phyloP scores from a whole-genome alignment of 2,888 invertebrate genomes.

The Lithophane socia region DNA sequence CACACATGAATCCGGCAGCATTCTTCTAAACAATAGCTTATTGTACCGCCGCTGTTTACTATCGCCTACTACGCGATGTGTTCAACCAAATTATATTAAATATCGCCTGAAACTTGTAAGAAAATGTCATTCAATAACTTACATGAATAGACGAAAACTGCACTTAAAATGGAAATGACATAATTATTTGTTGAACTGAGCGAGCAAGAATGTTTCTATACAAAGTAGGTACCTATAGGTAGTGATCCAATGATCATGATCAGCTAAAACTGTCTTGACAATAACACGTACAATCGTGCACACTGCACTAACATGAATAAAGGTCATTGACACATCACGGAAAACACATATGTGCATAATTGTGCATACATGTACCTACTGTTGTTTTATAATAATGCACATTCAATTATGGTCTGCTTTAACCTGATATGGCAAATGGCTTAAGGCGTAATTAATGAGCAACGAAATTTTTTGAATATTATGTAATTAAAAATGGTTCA shows the following conservation, averaged over 20 bases:
- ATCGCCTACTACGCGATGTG: constrained; percentile 49
- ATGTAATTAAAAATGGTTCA: background rate
- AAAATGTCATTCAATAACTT: constrained; percentile 57
- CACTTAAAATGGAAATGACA: constrained; percentile 49
- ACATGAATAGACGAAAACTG: constrained; percentile 40
- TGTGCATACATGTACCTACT: constrained; percentile 38
- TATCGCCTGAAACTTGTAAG: constrained; percentile 57
- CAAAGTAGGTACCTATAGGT: constrained; percentile 22
- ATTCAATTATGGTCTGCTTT: constrained; percentile 36
- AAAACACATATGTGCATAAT: constrained; percentile 67
- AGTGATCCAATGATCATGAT: constrained; percentile 26
- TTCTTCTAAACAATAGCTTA: constrained; percentile 68
- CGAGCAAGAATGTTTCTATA: constrained; percentile 30
- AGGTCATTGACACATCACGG: constrained; percentile 79
- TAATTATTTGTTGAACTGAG: constrained; percentile 37
- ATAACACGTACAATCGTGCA: constrained; percentile 46
- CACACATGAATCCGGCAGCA: constrained; percentile 59
- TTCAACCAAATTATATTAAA: constrained; percentile 65
- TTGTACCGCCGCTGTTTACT: constrained; percentile 66
- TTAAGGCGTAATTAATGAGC: background rate
- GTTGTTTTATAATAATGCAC: constrained; percentile 35
- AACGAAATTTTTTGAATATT: background rate
- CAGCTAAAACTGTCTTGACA: constrained; percentile 58
- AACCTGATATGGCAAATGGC: background rate
- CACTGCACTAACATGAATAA: constrained; percentile 72